Conservation (phyloP, 2,797 vertebrate species). For the Liparis tanakae region DNA sequence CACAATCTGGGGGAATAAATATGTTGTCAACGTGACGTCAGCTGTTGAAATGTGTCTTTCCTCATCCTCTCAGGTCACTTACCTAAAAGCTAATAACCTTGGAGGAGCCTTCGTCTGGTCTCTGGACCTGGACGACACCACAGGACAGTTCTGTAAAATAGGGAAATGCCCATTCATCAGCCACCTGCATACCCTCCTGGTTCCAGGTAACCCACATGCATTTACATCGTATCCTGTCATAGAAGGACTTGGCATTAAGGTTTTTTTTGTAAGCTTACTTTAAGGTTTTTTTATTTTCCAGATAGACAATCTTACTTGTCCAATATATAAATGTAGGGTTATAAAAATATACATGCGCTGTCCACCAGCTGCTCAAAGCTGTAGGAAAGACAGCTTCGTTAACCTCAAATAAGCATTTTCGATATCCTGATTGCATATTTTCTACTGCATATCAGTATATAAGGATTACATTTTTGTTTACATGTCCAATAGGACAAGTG, state of each 20-base stretch:
- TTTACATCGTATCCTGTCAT: neutral
- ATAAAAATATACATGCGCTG: neutral
- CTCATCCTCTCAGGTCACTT: slow-evolving; percentile 49
- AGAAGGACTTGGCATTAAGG: neutral
- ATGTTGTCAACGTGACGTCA: neutral
- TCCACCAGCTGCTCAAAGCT: neutral
- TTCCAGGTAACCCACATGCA: slow-evolving; percentile 3
- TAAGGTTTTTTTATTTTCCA: neutral
- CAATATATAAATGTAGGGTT: neutral
- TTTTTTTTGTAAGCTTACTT: neutral
- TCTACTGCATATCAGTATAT: neutral
- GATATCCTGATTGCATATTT: neutral
- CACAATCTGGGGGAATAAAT: neutral
- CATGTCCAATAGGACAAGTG: neutral
- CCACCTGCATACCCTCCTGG: slow-evolving; percentile 12
- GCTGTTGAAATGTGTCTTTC: neutral
- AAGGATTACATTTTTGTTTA: neutral
- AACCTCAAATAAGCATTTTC: neutral
- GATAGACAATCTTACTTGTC: neutral
- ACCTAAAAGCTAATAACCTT: slow-evolving; percentile 58
- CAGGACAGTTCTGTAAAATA: slow-evolving; percentile 71
- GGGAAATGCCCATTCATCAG: slow-evolving; percentile 61
- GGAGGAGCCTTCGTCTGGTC: slow-evolving; percentile 80
- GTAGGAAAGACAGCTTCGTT: neutral
- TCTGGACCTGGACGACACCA: slow-evolving; percentile 78